Percentiles rank a stretch among this genome's conserved stretches.
phyloP scores from a whole-genome alignment of 2,797 vertebrate species.

The Telmatherina bonti region DNA sequence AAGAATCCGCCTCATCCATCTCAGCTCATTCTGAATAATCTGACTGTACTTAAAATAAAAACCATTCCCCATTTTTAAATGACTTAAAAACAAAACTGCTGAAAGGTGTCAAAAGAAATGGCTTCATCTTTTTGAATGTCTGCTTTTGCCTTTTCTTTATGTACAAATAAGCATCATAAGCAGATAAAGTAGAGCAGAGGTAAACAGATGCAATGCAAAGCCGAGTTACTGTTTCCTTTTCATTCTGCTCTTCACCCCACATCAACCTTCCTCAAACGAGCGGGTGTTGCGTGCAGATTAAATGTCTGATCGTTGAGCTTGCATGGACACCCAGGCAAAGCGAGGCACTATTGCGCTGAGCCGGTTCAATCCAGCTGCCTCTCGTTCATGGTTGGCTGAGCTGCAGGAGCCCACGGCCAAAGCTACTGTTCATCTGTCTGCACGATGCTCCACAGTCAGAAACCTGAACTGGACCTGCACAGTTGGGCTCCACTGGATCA shows the following conservation, averaged over 20 bases:
- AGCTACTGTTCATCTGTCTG: constrained; percentile 44
- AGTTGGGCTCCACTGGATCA: constrained; percentile 36
- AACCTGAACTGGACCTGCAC: constrained; percentile 24
- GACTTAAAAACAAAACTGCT: too few species aligned
- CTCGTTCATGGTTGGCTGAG: constrained; percentile 38
- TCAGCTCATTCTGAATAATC: too few species aligned
- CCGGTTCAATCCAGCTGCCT: constrained; percentile 68
- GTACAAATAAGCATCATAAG: constrained; percentile 3
- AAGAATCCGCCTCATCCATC: too few species aligned
- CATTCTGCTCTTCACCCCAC: constrained; percentile 18
- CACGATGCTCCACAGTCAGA: constrained; percentile 40
- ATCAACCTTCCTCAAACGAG: constrained; percentile 15
- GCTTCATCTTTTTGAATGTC: too few species aligned
- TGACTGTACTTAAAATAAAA: neutral
- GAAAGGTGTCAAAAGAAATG: too few species aligned
- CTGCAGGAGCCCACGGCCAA: constrained; percentile 23
- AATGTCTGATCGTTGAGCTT: constrained; percentile 64
- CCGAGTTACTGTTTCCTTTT: constrained; percentile 56
- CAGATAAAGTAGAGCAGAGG: constrained; percentile 19
- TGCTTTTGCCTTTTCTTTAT: neutral
- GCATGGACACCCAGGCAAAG: constrained; percentile 44
- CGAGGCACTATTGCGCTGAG: constrained; percentile 64
- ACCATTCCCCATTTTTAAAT: neutral
- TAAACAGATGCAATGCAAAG: constrained; percentile 40
- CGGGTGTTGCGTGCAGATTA: constrained; percentile 65